Conservation (phyloP, 2,888 invertebrate genomes). For the Ormyrus labotus region DNA sequence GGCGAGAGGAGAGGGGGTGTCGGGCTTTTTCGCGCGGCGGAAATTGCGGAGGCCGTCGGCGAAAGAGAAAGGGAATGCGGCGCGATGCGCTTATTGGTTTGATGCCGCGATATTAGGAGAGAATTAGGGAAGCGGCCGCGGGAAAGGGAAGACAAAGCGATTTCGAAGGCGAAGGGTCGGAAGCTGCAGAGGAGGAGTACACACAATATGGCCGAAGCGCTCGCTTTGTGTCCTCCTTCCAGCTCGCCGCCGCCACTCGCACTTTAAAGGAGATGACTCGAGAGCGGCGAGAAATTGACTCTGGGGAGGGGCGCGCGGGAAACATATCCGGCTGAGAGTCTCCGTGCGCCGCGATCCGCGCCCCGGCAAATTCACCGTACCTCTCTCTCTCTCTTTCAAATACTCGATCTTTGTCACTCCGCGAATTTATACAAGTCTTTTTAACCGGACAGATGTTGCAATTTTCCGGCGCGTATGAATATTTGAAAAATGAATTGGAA, state of each 20-base stretch:
- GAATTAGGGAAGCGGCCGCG: constrained; percentile 50
- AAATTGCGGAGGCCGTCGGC: constrained; percentile 49
- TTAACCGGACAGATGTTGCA: constrained; percentile 25
- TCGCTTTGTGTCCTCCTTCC: constrained; percentile 21
- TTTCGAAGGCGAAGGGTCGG: constrained; percentile 45
- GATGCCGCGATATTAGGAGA: constrained; percentile 57
- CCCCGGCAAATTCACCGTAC: constrained; percentile 43
- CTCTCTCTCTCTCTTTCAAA: constrained; percentile 7
- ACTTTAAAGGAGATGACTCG: constrained; percentile 54
- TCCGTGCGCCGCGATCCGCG: not conserved
- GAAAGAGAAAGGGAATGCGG: constrained; percentile 20
- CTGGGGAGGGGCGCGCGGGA: constrained; percentile 2
- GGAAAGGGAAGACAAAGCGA: constrained; percentile 53
- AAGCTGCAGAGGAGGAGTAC: not conserved
- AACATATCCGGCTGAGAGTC: not conserved
- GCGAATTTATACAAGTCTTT: not conserved
- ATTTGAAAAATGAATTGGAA: too few species aligned
- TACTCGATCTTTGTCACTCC: constrained; percentile 29
- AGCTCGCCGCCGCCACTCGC: not conserved
- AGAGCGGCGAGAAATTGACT: constrained; percentile 47
- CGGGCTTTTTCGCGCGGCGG: constrained; percentile 46
- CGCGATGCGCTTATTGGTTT: constrained; percentile 55
- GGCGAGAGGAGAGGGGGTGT: not conserved
- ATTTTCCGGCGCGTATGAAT: not conserved
- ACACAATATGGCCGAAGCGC: constrained; percentile 43